phyloP scores from a whole-genome alignment of 1,140 invertebrate species.

The Leptopilina clavipes region DNA sequence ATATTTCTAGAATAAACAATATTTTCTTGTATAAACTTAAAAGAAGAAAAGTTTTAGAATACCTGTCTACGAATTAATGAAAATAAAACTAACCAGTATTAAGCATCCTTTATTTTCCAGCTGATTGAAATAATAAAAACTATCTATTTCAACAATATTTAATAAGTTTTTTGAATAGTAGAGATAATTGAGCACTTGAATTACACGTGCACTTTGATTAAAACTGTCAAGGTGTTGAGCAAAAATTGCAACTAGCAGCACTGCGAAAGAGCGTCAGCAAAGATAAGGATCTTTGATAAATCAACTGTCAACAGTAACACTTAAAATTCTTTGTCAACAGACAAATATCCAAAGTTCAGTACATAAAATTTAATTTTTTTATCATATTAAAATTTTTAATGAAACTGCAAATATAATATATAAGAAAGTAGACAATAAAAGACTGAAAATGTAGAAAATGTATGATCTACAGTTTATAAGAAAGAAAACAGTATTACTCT shows the following conservation, averaged over 20 bases:
- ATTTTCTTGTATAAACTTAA: too few species aligned
- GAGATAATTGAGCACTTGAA: neutral
- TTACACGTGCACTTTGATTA: neutral
- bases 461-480: neutral
- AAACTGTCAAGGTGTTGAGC: neutral
- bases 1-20: neutral
- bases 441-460: neutral
- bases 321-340: neutral
- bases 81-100: neutral
- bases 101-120: neutral
- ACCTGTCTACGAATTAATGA: neutral
- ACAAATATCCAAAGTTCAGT: slow-evolving; percentile 19
- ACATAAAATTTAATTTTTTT: neutral
- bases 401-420: neutral
- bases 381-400: too few species aligned
- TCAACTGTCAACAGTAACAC: slow-evolving; percentile 13
- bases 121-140: neutral
- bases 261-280: neutral
- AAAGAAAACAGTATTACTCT: slow-evolving; percentile 32
- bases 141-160: neutral
- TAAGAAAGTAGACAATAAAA: neutral
- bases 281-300: slow-evolving; percentile 33
- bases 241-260: slow-evolving; percentile 4
- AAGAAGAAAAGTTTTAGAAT: too few species aligned
- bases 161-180: neutral